Evolutionary conservation across 2,797 vertebrate genomes (phyloP), one percentile per base, ranked within the genome.

Genomic region (Periophthalmus magnuspinnatus): DNA sequence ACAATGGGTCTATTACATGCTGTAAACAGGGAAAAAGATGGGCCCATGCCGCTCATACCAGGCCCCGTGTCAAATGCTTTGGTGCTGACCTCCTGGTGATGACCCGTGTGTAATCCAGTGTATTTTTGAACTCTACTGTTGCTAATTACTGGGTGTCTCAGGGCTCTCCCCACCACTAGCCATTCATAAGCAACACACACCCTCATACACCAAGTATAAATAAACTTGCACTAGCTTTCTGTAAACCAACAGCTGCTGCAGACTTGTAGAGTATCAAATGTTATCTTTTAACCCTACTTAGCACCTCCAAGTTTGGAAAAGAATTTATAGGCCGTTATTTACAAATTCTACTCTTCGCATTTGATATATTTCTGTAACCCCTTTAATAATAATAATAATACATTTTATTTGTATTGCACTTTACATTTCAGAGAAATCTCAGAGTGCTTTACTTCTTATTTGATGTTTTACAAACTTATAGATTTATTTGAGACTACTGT

Each of bases 231-330:
- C 80, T 71, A 68, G 62, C 67, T 52, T 55, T 33, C 38, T 45
- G 36, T 71, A 74, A 84, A 74, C 79, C 38, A 79, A 8, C 89
- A 86, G 84, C 89, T 88, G 89, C 33, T 77, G 75, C 54, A 19
- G 65, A 38, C 45, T 68, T 32, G 70, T 41, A 9, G 28, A 6
- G 66, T 78, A 48, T 85, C 67, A 57, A 17, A 68, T 69, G 48
- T 79, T 38, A 65, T 72, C 68, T 68, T 33, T 68, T 68, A 28
- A 71, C 63, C 9, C 65, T 50, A 13, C 45, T 69, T 32, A 63
- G 17, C 50, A 10, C n/a, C 71, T 72, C 62, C 60, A 33, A 72
- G 33, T 68, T 57, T 70, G 36, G 22, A 57, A 47, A 67, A 52
- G 1, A 38, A 21, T 77, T 74, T 64, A 63, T 67, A 22, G 54